These are phyloP conservation scores for Acleris holmiana DNA, from an alignment of 2,888 invertebrate species.

Conservation along the genomic window DNA sequence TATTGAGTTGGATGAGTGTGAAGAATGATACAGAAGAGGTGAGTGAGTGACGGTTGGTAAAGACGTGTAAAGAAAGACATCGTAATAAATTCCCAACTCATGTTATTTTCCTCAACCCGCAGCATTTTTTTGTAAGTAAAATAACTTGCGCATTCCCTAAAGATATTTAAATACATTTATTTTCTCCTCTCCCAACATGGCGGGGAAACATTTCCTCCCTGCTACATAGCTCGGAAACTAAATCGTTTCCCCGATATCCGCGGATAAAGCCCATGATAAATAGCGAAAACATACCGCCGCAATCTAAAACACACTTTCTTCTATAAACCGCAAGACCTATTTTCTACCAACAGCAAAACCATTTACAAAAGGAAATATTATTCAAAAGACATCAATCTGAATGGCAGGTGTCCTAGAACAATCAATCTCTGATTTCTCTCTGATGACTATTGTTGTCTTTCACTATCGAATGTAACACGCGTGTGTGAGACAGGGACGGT, in stretches of 20 bases:
- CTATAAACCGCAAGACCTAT: not conserved
- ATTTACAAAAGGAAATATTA: slow-evolving; percentile 36
- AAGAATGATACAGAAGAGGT: no score
- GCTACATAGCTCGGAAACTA: slow-evolving; percentile 33
- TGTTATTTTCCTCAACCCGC: no score
- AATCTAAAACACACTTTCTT: slow-evolving; percentile 10
- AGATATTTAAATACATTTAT: not conserved
- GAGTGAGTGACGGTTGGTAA: no score
- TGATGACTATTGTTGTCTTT: slow-evolving; percentile 30
- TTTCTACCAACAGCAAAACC: slow-evolving; percentile 3
- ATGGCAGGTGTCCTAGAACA: slow-evolving; percentile 37
- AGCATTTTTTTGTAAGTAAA: no score
- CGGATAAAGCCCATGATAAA: slow-evolving; percentile 31
- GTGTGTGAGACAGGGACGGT: slow-evolving; percentile 5
- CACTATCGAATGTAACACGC: slow-evolving; percentile 1
- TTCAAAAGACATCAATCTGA: slow-evolving; percentile 37
- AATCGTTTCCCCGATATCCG: slow-evolving; percentile 35
- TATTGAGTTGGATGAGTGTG: no score
- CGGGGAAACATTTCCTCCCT: slow-evolving; percentile 21
- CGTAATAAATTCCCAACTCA: no score
- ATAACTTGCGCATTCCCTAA: not conserved
- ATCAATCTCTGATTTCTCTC: slow-evolving; percentile 36
- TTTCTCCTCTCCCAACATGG: not conserved
- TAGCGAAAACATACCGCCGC: slow-evolving; percentile 16
- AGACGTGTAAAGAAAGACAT: no score